These are phyloP conservation scores for Typhlomys cinereus DNA, from an alignment of 2,113 vertebrate species.

Conservation along the genomic window DNA sequence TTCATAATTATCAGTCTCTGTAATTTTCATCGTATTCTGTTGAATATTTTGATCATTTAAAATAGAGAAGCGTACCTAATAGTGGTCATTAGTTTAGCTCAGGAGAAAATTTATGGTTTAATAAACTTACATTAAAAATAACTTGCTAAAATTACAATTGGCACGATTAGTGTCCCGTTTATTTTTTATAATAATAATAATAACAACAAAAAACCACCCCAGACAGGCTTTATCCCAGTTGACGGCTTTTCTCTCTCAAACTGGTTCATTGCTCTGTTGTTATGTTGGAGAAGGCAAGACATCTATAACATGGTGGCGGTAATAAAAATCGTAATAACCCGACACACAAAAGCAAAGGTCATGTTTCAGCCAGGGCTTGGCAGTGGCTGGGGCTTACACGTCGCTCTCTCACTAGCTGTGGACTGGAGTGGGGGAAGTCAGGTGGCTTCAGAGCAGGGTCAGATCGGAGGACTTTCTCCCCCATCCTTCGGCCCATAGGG, in stretches of 20 bases:
- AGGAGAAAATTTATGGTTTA: slow-evolving; percentile 65
- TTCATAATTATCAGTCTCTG: slow-evolving; percentile 70
- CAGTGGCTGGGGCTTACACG: background rate
- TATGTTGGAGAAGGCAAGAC: slow-evolving; percentile 41
- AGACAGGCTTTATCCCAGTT: slow-evolving; percentile 39
- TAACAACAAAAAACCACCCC: background rate
- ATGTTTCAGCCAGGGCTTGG: background rate
- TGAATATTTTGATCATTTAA: slow-evolving; percentile 72
- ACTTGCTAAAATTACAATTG: slow-evolving; percentile 68
- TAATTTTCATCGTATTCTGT: slow-evolving; percentile 68
- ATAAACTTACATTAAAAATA: slow-evolving; percentile 73
- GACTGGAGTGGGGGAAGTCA: background rate
- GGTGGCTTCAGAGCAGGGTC: background rate
- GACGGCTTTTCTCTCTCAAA: slow-evolving; percentile 47
- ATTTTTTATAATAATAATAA: slow-evolving; percentile 37
- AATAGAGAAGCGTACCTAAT: slow-evolving; percentile 59
- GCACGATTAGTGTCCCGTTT: slow-evolving; percentile 49
- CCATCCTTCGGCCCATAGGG: background rate
- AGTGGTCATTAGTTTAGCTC: slow-evolving; percentile 73
- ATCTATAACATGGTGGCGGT: background rate
- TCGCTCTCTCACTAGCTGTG: background rate
- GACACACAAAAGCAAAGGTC: background rate
- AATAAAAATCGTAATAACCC: slow-evolving; percentile 34
- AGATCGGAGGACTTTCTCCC: background rate
- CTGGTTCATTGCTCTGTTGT: slow-evolving; percentile 22